A percentile compares a stretch with the other conserved stretches of the same genome.
Conservation (phyloP, 92 coral and sea anemone genomes). For the Desmophyllum pertusum region DNA sequence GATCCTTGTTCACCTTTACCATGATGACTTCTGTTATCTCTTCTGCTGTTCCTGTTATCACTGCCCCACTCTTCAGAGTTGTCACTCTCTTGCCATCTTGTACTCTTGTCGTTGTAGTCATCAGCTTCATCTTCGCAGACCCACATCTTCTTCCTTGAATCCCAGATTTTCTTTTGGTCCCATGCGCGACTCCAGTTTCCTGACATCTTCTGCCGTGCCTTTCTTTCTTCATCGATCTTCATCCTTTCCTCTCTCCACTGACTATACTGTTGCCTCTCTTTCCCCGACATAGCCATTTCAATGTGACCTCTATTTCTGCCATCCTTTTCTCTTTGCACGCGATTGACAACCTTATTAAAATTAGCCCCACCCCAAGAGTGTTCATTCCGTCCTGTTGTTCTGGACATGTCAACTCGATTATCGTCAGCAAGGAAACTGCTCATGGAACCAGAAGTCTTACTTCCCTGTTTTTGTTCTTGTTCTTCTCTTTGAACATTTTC, state of each 20-base stretch:
- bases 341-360: constrained; percentile 66
- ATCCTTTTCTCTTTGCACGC: constrained; percentile 59
- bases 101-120: not conserved
- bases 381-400: constrained; percentile 64
- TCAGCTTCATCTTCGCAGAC: not conserved
- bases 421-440: constrained; percentile 64
- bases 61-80: constrained; percentile 31
- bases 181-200: constrained; percentile 83
- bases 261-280: constrained; percentile 64
- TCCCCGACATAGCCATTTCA: constrained; percentile 81
- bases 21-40: not conserved
- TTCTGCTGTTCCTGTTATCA: not conserved
- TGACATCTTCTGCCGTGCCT: constrained; percentile 68
- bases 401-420: constrained; percentile 69
- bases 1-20: not conserved
- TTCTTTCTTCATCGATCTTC: constrained; percentile 69
- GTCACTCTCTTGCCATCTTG: not conserved
- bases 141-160: constrained; percentile 35
- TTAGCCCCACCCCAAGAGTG: constrained; percentile 82
- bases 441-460: not conserved
- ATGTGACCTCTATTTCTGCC: constrained; percentile 33
- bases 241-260: constrained; percentile 81
- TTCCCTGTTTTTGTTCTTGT: constrained; percentile 42
- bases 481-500: constrained; percentile 58
- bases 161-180: constrained; percentile 70